Base-by-base conservation (phyloP, 2,888 invertebrate genomes). In the Agrilus mali region DNA sequence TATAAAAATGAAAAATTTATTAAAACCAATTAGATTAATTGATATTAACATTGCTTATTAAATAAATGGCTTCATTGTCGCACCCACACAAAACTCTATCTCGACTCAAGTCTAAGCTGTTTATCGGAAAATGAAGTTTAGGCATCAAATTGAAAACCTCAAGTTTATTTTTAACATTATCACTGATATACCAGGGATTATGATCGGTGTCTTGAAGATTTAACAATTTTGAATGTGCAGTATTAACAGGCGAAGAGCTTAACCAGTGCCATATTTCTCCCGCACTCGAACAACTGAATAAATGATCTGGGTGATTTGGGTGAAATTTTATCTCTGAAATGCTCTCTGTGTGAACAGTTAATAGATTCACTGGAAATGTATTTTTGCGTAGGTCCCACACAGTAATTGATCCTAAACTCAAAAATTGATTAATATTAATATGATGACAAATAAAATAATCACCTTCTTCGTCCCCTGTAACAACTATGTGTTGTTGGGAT, bases 191-290 rank as follows among this genome's bases (percentile, higher is more conserved):
- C 82, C 82, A 86, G 0, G 78, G 74, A 50, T 75, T 73, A 3
- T 56, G 55, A 33, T 64, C 65, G 4, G 43, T 43, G 36, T 52
- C 48, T 7, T 56, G 53, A 7, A 43, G 39, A 41, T 44, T 49
- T 35, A 48, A 31, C 31, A 50, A 39, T 16, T 41, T 41, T 32
- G 35, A 20, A 38, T 42, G 43, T 50, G 36, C 36, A 38, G 33
- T 32, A 8, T 12, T 36, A 38, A 36, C 39, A 41, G 50, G 48
- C 16, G 52, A 59, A 48, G 78, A 77, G 56, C 80, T 78, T 48
- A 85, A 82, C 93, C 93, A 94, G 59, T 90, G 86, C 87, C 90
- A 92, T 3, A 93, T 66, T 61, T 89, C 86, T 0, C 93, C 93
- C 38, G 81, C 79, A 40, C 74, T 72, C 0, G 92, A 86, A 58